Base-by-base conservation (phyloP, 2,797 vertebrate genomes). In the Microhierax caerulescens region DNA sequence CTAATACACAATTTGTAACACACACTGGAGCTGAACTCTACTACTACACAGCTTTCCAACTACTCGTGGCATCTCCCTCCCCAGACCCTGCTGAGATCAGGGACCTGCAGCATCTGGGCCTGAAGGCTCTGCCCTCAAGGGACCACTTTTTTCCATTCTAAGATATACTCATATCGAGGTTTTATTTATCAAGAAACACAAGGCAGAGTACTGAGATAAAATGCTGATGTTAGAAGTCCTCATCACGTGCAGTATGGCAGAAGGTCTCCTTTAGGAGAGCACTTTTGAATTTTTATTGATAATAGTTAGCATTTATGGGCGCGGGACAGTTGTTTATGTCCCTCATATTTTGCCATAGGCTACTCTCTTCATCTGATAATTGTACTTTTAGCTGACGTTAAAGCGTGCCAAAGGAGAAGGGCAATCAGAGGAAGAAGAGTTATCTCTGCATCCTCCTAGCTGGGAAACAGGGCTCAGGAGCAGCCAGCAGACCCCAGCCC, bases 131-230 rank as follows among this genome's bases (percentile, higher is more conserved):
- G 65, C 41, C 85, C 65, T 59, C 32, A 65, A 21, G 7, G 7
- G 30, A 28, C 47, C 24, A 0, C 2, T 14, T 60, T 37, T 53
- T 23, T 4, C 39, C 15, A 10, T 8, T 80, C 53, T 74, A 36
- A 67, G 12, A 5, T 7, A 32, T 1, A 51, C 3, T 22, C 36
- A 30, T 2, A 20, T 3, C 5, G 10, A 6, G 6, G 0, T 56
- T 80, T 77, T 43, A 70, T 41, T 74, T 41, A 53, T 37, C 24
- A 70, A 47, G 47, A 36, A 76, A 69, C 73, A 16, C 11, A 57
- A 70, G 45, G 51, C 51, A 74, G 39, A 80, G 25, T 16, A 34
- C 13, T 3, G 76, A 80, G 39, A 22, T 25, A 30, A 73, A 82
- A 54, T 2, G 54, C n/a, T 37, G 54, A 7, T 20, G 13, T 34